phyloP scores from a whole-genome alignment of 2,888 invertebrate genomes.

The Hyppa rectilinea region DNA sequence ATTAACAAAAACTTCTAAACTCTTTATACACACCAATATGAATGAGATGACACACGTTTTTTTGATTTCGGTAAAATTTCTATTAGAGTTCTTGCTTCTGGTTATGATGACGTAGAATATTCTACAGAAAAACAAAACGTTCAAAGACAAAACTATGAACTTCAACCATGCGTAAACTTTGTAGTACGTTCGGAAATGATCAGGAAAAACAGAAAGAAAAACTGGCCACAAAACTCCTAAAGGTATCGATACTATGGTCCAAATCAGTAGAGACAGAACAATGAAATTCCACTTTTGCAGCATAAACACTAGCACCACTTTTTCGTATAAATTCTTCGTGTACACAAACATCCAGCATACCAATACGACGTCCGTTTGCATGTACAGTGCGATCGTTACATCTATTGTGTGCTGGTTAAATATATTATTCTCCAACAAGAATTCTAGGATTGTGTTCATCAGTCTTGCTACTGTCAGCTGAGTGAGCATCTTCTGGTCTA shows the following conservation, averaged over 20 bases:
- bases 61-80: conserved; percentile 50
- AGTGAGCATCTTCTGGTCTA: conserved; percentile 78
- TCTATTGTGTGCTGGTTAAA: conserved; percentile 22
- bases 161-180: conserved; percentile 71
- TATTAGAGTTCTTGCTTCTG: conserved; percentile 26
- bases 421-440: conserved; percentile 49
- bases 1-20: conserved; percentile 77
- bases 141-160: conserved; percentile 73
- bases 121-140: conserved; percentile 74
- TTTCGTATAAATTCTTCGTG: conserved; percentile 82
- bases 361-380: conserved; percentile 77
- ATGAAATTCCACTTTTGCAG: conserved; percentile 67
- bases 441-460: conserved; percentile 74
- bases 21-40: conserved; percentile 70
- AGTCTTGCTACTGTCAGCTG: conserved; percentile 78
- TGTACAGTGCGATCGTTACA: conserved; percentile 69
- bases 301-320: conserved; percentile 77
- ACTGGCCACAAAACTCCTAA: conserved; percentile 70
- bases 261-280: conserved; percentile 68
- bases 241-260: conserved; percentile 70
- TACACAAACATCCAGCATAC: conserved; percentile 81
- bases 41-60: conserved; percentile 71
- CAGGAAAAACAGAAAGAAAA: neutral
- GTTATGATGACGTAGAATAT: conserved; percentile 76
- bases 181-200: conserved; percentile 60